Evolutionary conservation across 1,140 invertebrate genomes (phyloP).

Genomic region (Amphibalanus amphitrite): DNA sequence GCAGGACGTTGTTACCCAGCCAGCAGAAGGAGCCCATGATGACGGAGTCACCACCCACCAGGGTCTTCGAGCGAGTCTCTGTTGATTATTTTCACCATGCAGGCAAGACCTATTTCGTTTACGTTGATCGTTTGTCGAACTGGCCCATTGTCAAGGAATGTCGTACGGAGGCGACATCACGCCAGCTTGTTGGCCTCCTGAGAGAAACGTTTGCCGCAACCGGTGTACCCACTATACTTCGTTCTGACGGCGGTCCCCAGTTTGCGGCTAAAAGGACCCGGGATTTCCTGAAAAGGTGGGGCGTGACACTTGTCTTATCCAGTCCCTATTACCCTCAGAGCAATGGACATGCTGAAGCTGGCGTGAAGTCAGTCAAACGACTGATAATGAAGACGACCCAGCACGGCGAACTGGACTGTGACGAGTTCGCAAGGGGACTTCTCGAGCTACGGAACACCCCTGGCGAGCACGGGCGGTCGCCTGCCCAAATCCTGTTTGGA

Average conservation of each 20-base stretch:
- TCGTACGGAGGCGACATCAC: conserved; percentile 6
- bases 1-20: conserved; percentile 7
- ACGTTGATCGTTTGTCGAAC: conserved; percentile 8
- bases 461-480: too few species aligned
- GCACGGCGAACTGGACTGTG: conserved; percentile 3
- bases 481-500: too few species aligned
- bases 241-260: conserved; percentile 7
- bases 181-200: conserved; percentile 4
- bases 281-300: conserved; percentile 4
- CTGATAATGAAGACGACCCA: conserved; percentile 9
- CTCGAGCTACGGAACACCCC: too few species aligned
- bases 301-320: background rate
- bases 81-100: conserved; percentile 8
- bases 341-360: conserved; percentile 8
- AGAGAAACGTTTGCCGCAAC: conserved; percentile 2
- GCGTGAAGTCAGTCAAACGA: conserved; percentile 8
- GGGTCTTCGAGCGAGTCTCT: conserved; percentile 8
- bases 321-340: conserved; percentile 4
- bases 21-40: conserved; percentile 7
- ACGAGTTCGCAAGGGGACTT: too few species aligned
- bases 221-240: conserved; percentile 6
- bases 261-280: conserved; percentile 4
- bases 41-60: conserved; percentile 7
- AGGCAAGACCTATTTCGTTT: conserved; percentile 4
- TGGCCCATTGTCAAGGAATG: conserved; percentile 7